Base-by-base conservation (phyloP, 2,797 vertebrate species). In the Onychomys leucogaster region DNA sequence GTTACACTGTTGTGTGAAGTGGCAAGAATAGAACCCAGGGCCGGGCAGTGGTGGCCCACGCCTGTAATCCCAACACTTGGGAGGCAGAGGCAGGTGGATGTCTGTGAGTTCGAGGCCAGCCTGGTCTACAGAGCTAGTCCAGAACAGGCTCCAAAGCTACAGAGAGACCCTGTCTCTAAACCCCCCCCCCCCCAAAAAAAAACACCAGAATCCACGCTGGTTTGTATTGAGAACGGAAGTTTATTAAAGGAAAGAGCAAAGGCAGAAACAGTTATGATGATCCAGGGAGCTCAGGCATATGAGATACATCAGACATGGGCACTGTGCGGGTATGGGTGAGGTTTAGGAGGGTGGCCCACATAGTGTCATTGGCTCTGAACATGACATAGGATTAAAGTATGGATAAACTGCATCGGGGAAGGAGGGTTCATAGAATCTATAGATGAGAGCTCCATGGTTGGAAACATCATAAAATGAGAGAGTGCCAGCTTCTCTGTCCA, bases 381-480 rank as follows among this genome's bases (percentile, higher is more conserved):
- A 0, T 52, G 29, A 76, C 52, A 25, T 27, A 59, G 63, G 75
- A 63, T 27, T 91, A 73, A 97, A 94, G 94, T 93, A 97, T 41
- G 65, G 92, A 85, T 21, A 84, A 19, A 37, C 4, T 4, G 0
- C 2, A 2, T 1, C 0, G 88, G 63, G 13, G 89, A 96, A 96
- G 8, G 0, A 10, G 82, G 41, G 67, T 0, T 6, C 16, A 77
- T 21, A 84, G 32, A 94, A 97, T 76, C 76, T 90, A 21, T 94
- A 97, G 65, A 94, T 97, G 32, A 94, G 71, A 94, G 16, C 84
- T 8, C 21, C 32, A 14, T 52, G 27, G 29, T n/a, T 55, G 46
- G 88, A 95, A 37, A 85, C 46, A 61, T 57, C 88, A 29, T 92
- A 94, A 93, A 97, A 94, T 34, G 63, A 92, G 46, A 95, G 14